Evolutionary conservation across 2,888 invertebrate species (phyloP).

Genomic region (Caenorhabditis sp.): DNA sequence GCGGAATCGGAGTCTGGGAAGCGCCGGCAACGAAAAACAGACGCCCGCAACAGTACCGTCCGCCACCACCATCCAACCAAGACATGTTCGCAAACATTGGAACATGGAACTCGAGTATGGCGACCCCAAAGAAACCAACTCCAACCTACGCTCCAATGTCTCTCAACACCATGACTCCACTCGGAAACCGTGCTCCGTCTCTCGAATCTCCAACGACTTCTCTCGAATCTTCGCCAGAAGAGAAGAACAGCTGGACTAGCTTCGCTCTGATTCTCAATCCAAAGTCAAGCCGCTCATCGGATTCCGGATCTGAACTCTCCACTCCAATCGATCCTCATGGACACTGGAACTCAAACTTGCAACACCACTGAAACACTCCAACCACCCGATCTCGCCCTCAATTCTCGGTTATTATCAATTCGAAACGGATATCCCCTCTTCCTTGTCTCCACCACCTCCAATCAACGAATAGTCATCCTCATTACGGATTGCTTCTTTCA

Average conservation of each 20-base stretch:
- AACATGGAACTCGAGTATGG: constrained; percentile 7
- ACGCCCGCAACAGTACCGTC: background rate
- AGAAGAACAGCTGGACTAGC: constrained; percentile 43
- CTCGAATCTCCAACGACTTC: constrained; percentile 32
- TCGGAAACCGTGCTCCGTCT: constrained; percentile 2
- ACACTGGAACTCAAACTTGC: constrained; percentile 54
- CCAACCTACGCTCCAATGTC: background rate
- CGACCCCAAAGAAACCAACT: background rate
- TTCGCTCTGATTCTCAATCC: constrained; percentile 26
- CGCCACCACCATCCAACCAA: background rate
- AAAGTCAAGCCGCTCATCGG: constrained; percentile 37
- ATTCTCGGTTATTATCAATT: constrained; percentile 19
- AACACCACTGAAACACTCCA: constrained; percentile 22
- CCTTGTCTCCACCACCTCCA: background rate
- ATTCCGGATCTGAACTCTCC: constrained; percentile 10
- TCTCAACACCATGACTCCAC: constrained; percentile 19
- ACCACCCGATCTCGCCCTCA: constrained; percentile 21
- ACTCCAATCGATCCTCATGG: constrained; percentile 6
- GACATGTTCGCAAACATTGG: constrained; percentile 42
- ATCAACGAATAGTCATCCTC: constrained; percentile 25
- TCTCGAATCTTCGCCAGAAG: constrained; percentile 24
- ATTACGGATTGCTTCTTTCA: background rate
- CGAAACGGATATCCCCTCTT: constrained; percentile 1
- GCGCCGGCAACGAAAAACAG: background rate
- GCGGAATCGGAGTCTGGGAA: constrained; percentile 25